Evolutionary conservation across 2,797 vertebrate genomes (phyloP).

Genomic region (Sarcoramphus papa): DNA sequence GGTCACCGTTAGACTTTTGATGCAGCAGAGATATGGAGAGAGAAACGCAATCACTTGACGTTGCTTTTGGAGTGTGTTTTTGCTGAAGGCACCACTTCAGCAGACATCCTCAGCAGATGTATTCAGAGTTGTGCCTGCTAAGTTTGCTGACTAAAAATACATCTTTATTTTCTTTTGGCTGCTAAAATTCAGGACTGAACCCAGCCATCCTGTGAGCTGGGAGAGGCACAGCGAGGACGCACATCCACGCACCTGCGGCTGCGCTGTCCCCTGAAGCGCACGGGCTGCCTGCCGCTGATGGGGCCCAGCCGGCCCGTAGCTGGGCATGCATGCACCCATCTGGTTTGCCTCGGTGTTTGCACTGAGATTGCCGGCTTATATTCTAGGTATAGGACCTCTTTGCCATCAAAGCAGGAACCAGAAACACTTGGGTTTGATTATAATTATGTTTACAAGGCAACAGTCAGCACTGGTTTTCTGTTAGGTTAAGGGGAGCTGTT

Average conservation of each 20-base stretch:
- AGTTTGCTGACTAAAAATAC: neutral
- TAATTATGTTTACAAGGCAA: neutral
- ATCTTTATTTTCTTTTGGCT: neutral
- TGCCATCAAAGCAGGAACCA: neutral
- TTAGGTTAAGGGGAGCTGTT: neutral
- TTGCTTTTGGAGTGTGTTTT: neutral
- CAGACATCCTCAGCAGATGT: neutral
- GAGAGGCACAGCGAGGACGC: rapidly evolving
- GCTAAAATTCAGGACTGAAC: neutral
- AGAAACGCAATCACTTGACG: neutral
- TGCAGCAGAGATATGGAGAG: neutral
- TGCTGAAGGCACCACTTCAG: neutral
- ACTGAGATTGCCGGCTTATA: neutral
- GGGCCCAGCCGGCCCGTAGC: no score
- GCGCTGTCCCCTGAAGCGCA: neutral
- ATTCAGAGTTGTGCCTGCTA: neutral
- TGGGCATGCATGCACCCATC: neutral
- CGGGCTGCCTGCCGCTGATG: neutral
- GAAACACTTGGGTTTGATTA: neutral
- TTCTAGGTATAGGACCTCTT: neutral
- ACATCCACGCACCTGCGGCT: rapidly evolving
- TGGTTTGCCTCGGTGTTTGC: neutral
- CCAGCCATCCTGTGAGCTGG: neutral
- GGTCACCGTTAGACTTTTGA: neutral
- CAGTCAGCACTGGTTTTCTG: neutral